Evolutionary conservation across 2,113 vertebrate species (phyloP), one percentile per base, ranked within the genome.

Genomic region (Ciconia boyciana): DNA sequence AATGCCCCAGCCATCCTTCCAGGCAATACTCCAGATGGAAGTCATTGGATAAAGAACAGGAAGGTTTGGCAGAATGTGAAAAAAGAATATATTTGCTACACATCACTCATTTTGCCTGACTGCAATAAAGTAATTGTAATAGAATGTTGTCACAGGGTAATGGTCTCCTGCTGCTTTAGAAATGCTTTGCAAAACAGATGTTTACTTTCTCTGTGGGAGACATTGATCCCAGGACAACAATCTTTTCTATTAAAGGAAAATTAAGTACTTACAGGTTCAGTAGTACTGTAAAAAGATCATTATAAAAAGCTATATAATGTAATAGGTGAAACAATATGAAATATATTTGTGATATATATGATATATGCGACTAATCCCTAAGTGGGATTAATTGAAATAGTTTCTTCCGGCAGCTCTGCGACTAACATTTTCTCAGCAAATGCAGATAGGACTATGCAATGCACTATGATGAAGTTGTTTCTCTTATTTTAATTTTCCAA

Each of bases 151-250:
- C 95, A 95, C 94, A 88, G 88, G 76, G 74, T 95, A 96, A 93
- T 80, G 4, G 87, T 74, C 84, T 96, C 96, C 95, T 85, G 87
- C 93, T 97, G 97, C 87, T 97, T 93, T 87, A 94, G 87, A 95
- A 95, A 95, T 70, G 94, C 81, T 94, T 95, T 91, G 84, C 78
- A 87, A 97, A 97, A 96, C 96, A 97, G 95, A 96, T 96, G 94
- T 97, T 97, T 97, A 93, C 94, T 95, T 95, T 95, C 87, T 95
- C 94, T 77, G 84, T 87, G 87, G 87, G 89, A 94, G 57, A 72
- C 39, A 92, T 69, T 66, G 93, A 97, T 95, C 91, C 66, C 2
- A 0, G 87, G 91, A 93, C 87, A 94, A 89, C 58, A 79, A 69
- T 80, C 75, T 85, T 93, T 96, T 93, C 52, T 94, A 87, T 95